These are phyloP conservation scores for Sinocyclocheilus maitianheensis DNA, from an alignment of 2,113 vertebrate genomes.

Conservation along the genomic window DNA sequence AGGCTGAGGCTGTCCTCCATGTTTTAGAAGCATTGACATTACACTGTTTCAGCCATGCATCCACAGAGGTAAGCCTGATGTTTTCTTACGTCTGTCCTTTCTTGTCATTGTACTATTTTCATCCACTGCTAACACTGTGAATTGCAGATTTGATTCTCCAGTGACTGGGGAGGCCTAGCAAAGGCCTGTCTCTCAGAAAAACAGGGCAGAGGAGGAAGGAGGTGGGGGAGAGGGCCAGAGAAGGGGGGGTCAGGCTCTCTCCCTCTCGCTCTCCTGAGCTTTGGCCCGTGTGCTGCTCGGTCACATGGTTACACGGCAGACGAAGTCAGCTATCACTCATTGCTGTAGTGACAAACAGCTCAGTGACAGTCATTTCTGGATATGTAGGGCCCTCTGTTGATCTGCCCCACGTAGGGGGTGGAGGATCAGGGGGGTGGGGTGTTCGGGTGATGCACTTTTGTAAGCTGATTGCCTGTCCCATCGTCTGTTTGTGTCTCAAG, in stretches of 20 bases:
- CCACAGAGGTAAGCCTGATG: conserved; percentile 99
- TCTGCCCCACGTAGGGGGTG: conserved; percentile 58
- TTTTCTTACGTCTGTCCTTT: conserved; percentile 73
- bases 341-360: conserved; percentile 68
- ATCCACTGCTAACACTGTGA: conserved; percentile 52
- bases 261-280: conserved; percentile 63
- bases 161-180: conserved; percentile 74
- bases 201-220: conserved; percentile 68
- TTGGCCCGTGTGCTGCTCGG: conserved; percentile 74
- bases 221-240: conserved; percentile 45
- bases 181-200: conserved; percentile 72
- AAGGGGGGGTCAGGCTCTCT: conserved; percentile 67
- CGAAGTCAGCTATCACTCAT: conserved; percentile 71
- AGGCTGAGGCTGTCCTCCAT: conserved; percentile 99
- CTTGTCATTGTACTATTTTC: conserved; percentile 37
- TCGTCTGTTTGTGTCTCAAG: conserved; percentile 88
- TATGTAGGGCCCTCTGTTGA: conserved; percentile 60
- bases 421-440: conserved; percentile 50
- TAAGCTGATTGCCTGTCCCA: conserved; percentile 85
- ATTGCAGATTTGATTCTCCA: conserved; percentile 46
- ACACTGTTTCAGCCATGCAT: conserved; percentile 99
- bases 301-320: conserved; percentile 91
- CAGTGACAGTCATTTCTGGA: conserved; percentile 55
- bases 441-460: conserved; percentile 73
- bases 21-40: conserved; percentile 99